A percentile compares a stretch with the other conserved stretches of the same genome.
Conservation (phyloP, 2,113 vertebrate species). For the Pachyramphus minor region DNA sequence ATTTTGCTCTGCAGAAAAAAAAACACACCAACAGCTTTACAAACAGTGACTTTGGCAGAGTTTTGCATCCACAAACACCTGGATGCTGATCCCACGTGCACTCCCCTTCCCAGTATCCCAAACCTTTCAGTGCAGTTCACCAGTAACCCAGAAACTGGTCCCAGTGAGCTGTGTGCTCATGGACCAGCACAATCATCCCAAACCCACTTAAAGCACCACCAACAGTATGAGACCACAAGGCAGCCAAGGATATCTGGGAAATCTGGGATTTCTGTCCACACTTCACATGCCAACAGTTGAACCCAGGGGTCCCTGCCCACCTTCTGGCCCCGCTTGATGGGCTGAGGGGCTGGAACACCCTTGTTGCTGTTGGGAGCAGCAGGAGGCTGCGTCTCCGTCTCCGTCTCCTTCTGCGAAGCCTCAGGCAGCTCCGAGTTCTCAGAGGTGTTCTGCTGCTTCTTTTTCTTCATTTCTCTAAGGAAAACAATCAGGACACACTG, state of each 20-base stretch:
- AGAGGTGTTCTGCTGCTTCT: constrained; percentile 74
- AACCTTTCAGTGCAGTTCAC: not conserved
- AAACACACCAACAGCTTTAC: not conserved
- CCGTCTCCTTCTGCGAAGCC: constrained; percentile 68
- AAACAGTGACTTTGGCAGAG: not conserved
- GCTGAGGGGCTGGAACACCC: constrained; percentile 63
- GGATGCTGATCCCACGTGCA: fast-evolving
- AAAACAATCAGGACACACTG: not conserved
- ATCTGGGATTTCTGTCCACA: not conserved
- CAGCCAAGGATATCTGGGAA: fast-evolving
- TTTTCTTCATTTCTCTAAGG: constrained; percentile 91
- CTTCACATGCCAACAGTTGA: fast-evolving
- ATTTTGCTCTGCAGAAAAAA: constrained; percentile 85
- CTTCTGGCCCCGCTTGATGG: constrained; percentile 91
- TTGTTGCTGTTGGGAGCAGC: constrained; percentile 59
- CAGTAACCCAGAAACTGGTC: not conserved
- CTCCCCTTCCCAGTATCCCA: not conserved
- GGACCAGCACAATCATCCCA: not conserved
- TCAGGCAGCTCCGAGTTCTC: constrained; percentile 66
- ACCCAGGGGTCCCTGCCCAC: constrained; percentile 45
- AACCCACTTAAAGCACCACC: not conserved
- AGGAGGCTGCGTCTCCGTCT: not conserved
- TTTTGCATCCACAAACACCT: not conserved
- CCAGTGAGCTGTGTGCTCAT: fast-evolving
- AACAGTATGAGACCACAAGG: not conserved